Conservation (phyloP, 2,113 vertebrate genomes). For the Penelope pileata region DNA sequence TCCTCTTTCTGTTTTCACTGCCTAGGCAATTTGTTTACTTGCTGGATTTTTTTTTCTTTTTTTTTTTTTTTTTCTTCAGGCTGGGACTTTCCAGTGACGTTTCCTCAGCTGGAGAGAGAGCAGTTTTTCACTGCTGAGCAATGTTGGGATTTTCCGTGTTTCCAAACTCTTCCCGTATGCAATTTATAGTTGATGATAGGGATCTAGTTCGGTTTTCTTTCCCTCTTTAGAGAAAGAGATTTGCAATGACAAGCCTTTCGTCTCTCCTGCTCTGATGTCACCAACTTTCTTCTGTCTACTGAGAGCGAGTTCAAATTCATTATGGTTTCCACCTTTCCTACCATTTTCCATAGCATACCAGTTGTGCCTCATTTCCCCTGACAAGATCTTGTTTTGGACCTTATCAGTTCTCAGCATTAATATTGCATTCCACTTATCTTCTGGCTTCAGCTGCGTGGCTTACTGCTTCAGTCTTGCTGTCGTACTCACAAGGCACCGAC, state of each 20-base stretch:
- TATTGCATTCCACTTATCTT: not conserved
- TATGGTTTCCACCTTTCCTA: fast-evolving
- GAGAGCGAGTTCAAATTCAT: not conserved
- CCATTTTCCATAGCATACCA: not conserved
- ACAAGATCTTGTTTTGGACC: not conserved
- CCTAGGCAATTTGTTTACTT: not conserved
- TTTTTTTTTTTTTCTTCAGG: not conserved
- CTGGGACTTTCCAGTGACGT: slow-evolving; percentile 61
- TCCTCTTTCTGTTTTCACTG: slow-evolving; percentile 42
- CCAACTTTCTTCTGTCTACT: not conserved
- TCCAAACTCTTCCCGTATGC: not conserved
- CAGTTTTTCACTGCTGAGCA: not conserved
- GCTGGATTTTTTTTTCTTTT: not conserved
- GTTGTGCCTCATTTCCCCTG: not conserved
- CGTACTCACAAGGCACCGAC: not conserved
- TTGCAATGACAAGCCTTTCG: not conserved
- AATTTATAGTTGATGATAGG: not conserved
- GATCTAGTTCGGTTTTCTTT: slow-evolving; percentile 16
- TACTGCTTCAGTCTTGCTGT: not conserved
- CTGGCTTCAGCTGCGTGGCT: not conserved
- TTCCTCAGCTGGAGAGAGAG: slow-evolving; percentile 3
- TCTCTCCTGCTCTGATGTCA: not conserved
- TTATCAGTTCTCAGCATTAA: not conserved
- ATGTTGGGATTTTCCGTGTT: slow-evolving; percentile 23
- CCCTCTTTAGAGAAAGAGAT: not conserved